phyloP scores from a whole-genome alignment of 1,140 invertebrate genomes.

The Ceratosolen fusciceps region DNA sequence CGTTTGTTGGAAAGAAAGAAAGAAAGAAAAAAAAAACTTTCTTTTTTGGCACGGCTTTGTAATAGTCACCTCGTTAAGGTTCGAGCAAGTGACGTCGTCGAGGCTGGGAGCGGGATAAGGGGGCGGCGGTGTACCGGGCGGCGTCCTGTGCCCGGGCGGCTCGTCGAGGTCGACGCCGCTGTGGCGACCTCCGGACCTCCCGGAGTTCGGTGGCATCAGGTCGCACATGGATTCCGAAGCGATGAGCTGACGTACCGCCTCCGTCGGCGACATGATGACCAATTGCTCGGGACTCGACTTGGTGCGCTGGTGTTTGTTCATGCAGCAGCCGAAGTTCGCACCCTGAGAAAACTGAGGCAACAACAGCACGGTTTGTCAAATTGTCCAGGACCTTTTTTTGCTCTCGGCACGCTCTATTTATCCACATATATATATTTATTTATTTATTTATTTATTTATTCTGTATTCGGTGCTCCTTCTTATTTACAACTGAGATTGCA shows the following conservation, averaged over 20 bases:
- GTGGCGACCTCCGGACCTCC: constrained; percentile 45
- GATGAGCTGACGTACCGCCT: constrained; percentile 72
- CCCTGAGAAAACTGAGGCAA: constrained; percentile 64
- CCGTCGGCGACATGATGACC: constrained; percentile 67
- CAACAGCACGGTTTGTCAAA: neutral
- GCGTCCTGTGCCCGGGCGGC: constrained; percentile 73
- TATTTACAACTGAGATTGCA: too few relatives aligned
- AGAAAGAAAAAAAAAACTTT: too few relatives aligned
- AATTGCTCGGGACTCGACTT: constrained; percentile 81
- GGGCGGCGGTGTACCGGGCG: constrained; percentile 89
- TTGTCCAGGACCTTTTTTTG: neutral
- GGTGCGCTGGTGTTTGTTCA: constrained; percentile 77
- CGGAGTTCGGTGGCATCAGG: constrained; percentile 64
- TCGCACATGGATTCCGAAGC: constrained; percentile 77
- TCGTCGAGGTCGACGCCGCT: constrained; percentile 59
- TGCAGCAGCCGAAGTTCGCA: constrained; percentile 61
- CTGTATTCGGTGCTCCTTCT: neutral
- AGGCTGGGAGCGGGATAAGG: constrained; percentile 77
- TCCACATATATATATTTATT: neutral
- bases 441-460: constrained; percentile 8
- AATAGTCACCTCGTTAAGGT: constrained; percentile 63
- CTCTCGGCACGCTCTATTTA: neutral
- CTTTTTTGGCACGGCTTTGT: too few relatives aligned
- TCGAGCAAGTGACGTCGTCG: constrained; percentile 62
- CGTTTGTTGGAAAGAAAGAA: too few relatives aligned